phyloP scores from a whole-genome alignment of 2,113 vertebrate genomes.

The Tragelaphus imberbis region DNA sequence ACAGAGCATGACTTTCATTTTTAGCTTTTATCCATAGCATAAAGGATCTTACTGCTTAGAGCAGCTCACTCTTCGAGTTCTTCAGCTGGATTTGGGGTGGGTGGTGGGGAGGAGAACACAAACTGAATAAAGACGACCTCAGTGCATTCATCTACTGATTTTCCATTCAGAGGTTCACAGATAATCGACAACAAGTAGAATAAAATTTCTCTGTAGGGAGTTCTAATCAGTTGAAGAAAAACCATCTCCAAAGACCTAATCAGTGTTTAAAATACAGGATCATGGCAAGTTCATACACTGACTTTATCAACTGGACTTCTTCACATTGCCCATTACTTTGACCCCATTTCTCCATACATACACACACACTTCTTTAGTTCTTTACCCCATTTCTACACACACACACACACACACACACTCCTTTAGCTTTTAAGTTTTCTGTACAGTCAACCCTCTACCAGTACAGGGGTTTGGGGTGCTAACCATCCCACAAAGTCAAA shows the following conservation, averaged over 20 bases:
- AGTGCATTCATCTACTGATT: background rate
- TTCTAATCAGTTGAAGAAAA: background rate
- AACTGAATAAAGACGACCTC: background rate
- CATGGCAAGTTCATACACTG: background rate
- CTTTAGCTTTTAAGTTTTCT: background rate
- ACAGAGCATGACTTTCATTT: background rate
- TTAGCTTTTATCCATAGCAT: background rate
- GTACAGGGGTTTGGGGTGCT: background rate
- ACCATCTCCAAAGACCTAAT: background rate
- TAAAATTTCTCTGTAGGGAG: background rate
- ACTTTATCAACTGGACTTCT: background rate
- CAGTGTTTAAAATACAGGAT: background rate
- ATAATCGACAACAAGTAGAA: background rate
- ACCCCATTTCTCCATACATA: background rate
- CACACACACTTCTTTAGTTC: background rate
- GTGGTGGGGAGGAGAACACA: background rate
- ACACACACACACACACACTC: background rate
- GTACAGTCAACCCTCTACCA: background rate
- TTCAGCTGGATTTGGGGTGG: background rate
- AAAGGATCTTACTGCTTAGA: background rate
- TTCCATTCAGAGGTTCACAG: background rate
- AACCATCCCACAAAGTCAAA: background rate
- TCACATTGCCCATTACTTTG: background rate
- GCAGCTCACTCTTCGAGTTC: background rate
- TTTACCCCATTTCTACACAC: background rate